Base-by-base conservation (phyloP, 2,797 vertebrate genomes). In the Champsocephalus gunnari region DNA sequence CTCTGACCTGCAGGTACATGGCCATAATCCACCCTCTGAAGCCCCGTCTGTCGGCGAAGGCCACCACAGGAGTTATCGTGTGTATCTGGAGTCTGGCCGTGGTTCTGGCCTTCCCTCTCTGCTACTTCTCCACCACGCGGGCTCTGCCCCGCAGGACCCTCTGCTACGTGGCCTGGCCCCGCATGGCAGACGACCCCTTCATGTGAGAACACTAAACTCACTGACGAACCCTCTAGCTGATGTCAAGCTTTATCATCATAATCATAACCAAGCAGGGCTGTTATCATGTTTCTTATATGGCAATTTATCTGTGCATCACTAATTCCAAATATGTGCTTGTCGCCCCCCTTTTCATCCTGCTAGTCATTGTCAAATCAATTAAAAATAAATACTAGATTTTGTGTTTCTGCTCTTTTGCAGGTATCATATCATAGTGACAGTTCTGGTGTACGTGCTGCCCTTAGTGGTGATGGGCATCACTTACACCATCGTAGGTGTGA, bases 21-120 rank as follows among this genome's bases (percentile, higher is more conserved):
- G 98, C 98, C 77, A 99, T 99, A 85, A 99, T 98, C 58, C 96
- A 99, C 81, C 98, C 98, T 3, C 87, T 99, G 93, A 99, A 98
- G 81, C 98, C 98, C 43, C 96, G 98, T 21, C 92, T 99, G 47
- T 99, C 98, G 41, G 96, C 97, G 48, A 97, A 96, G 1, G 96
- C 95, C 79, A 99, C 98, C 58, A 97, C 96, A 60, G 95, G 96
- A 48, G 93, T 99, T 66, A 99, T 99, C 24, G 89, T 95, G 53
- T 96, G 96, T 82, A 99, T 99, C 89, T 99, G 98, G 98, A 94
- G 96, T 71, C 90, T 99, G 87, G 98, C 98, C 0, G 96, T 99
- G 87, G 92, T 97, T n/a, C 92, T 99, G 81, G 98, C 98, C 16
- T 97, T 99, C 77, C 98, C 98, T 8, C 96, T 98, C 70, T 99